Percentiles rank a stretch among this genome's conserved stretches.
phyloP scores from a whole-genome alignment of 2,888 invertebrate genomes.

The Sinotaia quadrata region DNA sequence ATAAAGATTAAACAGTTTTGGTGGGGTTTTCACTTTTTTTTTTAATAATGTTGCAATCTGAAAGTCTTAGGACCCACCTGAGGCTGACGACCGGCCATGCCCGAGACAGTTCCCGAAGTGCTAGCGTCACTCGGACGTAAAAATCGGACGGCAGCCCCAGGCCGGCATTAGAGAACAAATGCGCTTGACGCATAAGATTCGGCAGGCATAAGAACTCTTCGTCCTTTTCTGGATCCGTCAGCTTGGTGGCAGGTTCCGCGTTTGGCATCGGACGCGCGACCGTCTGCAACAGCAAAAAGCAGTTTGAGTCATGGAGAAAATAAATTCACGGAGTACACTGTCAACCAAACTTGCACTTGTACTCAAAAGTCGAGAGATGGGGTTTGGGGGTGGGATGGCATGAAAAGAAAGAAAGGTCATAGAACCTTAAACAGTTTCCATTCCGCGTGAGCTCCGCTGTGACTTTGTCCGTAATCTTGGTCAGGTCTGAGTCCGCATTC shows the following conservation, averaged over 20 bases:
- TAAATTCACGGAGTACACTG: too few relatives aligned
- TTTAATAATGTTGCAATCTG: too few relatives aligned
- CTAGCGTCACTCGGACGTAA: conserved; percentile 80
- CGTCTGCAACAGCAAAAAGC: conserved; percentile 9
- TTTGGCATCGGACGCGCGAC: conserved; percentile 19
- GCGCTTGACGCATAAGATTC: conserved; percentile 72
- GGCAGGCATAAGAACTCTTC: conserved; percentile 49
- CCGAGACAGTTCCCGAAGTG: conserved; percentile 79
- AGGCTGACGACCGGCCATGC: conserved; percentile 40
- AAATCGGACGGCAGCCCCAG: conserved; percentile 82
- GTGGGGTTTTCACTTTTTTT: too few relatives aligned
- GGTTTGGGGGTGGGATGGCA: neutral
- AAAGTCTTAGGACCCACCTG: conserved; percentile 67
- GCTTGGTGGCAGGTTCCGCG: conserved; percentile 27
- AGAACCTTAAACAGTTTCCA: conserved; percentile 26
- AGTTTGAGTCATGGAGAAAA: too few relatives aligned
- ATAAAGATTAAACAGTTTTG: too few relatives aligned
- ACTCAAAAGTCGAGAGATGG: too few relatives aligned
- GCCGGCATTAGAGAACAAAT: conserved; percentile 78
- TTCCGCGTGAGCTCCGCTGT: conserved; percentile 1
- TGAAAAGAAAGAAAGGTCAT: neutral
- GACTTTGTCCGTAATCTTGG: neutral
- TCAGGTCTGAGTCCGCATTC: neutral
- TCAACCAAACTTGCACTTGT: too few relatives aligned
- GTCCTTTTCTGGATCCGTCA: conserved; percentile 22